Evolutionary conservation across 1,140 invertebrate genomes (phyloP).

Genomic region (Elymnias hypermnestra): DNA sequence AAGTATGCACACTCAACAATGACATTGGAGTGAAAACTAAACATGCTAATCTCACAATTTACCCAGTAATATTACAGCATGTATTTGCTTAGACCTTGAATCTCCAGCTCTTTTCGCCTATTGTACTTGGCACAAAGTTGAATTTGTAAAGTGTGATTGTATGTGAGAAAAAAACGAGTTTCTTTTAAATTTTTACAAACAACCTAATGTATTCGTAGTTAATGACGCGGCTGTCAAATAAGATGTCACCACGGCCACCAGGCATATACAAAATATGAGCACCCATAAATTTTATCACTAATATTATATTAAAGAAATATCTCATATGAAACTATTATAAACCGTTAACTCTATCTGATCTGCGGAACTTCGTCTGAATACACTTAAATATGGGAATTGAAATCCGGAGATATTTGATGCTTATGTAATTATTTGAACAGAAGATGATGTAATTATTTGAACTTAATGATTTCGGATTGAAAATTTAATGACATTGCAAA

Average conservation of each 20-base stretch:
- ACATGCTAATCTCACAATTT: slow-evolving; percentile 13
- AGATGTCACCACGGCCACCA: slow-evolving; percentile 8
- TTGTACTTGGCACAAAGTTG: slow-evolving; percentile 13
- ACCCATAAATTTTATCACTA: neutral
- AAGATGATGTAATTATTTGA: no score
- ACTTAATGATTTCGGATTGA: no score
- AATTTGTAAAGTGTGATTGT: neutral
- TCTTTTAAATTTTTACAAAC: slow-evolving; percentile 11
- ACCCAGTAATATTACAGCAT: slow-evolving; percentile 6
- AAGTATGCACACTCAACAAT: slow-evolving; percentile 5
- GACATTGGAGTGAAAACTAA: slow-evolving; percentile 10
- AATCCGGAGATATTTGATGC: neutral
- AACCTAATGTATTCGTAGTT: slow-evolving; percentile 8
- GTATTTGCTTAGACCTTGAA: slow-evolving; percentile 11
- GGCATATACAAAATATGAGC: slow-evolving; percentile 6
- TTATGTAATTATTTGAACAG: neutral
- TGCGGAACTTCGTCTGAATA: neutral
- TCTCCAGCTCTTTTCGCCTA: neutral
- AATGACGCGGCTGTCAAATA: slow-evolving; percentile 5
- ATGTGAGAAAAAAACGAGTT: slow-evolving; percentile 3
- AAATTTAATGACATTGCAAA: no score
- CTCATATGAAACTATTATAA: neutral
- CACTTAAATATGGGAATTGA: neutral
- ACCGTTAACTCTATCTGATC: neutral
- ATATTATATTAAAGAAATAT: neutral